Evolutionary conservation across 2,113 vertebrate genomes (phyloP).

Genomic region (Epinephelus fuscoguttatus): DNA sequence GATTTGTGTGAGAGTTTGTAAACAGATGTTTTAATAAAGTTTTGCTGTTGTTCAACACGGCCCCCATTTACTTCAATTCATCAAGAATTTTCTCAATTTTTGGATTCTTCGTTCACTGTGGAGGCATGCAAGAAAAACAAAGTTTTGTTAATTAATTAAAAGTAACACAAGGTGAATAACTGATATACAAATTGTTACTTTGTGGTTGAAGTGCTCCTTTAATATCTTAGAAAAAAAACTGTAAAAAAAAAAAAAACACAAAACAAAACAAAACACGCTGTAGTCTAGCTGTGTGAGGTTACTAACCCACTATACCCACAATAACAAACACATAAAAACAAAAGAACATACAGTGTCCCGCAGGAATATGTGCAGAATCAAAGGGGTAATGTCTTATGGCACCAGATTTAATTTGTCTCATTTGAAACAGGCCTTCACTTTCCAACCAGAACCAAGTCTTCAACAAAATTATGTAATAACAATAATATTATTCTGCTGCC

Average conservation of each 20-base stretch:
- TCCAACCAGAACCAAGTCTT: background rate
- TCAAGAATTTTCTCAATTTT: too few species aligned
- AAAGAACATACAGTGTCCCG: background rate
- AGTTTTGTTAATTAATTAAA: too few species aligned
- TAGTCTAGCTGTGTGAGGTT: background rate
- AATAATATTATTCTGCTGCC: slow-evolving; percentile 37
- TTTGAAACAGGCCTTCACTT: background rate
- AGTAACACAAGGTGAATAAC: too few species aligned
- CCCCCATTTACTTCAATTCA: too few species aligned
- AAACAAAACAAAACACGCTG: background rate
- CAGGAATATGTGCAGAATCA: background rate
- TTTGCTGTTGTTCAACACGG: too few species aligned
- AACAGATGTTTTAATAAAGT: too few species aligned
- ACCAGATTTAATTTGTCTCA: background rate
- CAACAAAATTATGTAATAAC: background rate
- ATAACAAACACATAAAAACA: slow-evolving; percentile 14
- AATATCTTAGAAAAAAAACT: too few species aligned
- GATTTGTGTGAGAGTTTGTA: too few species aligned
- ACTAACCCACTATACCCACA: background rate
- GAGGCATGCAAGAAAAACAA: too few species aligned
- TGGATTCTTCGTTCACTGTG: too few species aligned
- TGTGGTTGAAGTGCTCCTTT: background rate
- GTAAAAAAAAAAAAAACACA: too few species aligned
- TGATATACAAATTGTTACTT: too few species aligned
- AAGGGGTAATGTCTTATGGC: background rate